A percentile compares a stretch with the other conserved stretches of the same genome.
Evolutionary conservation across 1,140 invertebrate genomes (phyloP).

Genomic region (Galleria mellonella): DNA sequence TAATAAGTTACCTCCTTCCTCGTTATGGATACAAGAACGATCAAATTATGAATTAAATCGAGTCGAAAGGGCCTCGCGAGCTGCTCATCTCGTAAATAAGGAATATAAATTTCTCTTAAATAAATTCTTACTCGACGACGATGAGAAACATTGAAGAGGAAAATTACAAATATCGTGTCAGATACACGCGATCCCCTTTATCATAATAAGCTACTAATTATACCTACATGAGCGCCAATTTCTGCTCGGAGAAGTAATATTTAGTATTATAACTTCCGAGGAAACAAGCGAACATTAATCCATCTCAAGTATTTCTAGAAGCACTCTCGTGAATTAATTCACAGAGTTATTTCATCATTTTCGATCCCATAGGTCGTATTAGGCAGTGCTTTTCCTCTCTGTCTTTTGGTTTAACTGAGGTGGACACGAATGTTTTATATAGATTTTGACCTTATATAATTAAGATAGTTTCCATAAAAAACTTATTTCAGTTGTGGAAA

Average conservation of each 20-base stretch:
- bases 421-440: too few species aligned
- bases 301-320: slow-evolving; percentile 3
- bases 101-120: slow-evolving; percentile 36
- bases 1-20: not conserved
- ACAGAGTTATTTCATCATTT: not conserved
- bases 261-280: slow-evolving; percentile 10
- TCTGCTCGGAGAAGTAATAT: slow-evolving; percentile 4
- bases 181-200: slow-evolving; percentile 3
- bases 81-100: slow-evolving; percentile 28
- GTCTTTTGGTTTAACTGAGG: too few species aligned
- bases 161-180: slow-evolving; percentile 18
- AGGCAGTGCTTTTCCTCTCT: too few species aligned
- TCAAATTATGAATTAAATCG: slow-evolving; percentile 29
- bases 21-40: not conserved
- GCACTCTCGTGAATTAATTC: slow-evolving; percentile 6
- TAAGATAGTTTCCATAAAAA: too few species aligned
- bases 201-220: slow-evolving; percentile 11
- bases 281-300: slow-evolving; percentile 3
- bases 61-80: slow-evolving; percentile 15
- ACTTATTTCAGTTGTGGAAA: too few species aligned
- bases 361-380: not conserved
- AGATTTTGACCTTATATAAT: too few species aligned
- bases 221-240: slow-evolving; percentile 1
- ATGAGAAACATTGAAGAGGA: slow-evolving; percentile 13
- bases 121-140: slow-evolving; percentile 21